Conservation (phyloP, 2,113 vertebrate genomes). For the Mirza zaza region DNA sequence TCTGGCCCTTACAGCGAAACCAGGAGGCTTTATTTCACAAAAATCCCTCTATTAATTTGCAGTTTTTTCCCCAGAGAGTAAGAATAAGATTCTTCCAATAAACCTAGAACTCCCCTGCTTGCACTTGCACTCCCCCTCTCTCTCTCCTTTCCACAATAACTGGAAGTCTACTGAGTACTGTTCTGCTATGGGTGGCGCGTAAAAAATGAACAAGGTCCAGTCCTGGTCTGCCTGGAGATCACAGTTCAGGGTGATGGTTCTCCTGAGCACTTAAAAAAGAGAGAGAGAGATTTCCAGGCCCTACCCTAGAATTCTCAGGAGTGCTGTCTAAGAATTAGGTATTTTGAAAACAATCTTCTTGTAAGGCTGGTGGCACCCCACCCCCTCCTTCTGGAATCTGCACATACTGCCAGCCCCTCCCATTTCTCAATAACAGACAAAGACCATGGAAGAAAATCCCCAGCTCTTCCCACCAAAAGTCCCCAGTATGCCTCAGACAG, state of each 20-base stretch:
- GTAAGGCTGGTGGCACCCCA: no score
- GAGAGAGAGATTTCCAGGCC: background rate
- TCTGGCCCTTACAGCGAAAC: background rate
- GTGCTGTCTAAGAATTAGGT: background rate
- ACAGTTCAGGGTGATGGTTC: background rate
- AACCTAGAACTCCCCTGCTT: background rate
- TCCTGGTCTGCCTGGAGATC: background rate
- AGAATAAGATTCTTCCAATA: background rate
- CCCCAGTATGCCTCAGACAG: no score
- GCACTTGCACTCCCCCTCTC: fast-evolving
- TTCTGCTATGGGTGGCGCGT: background rate
- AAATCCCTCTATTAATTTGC: background rate
- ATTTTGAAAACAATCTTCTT: background rate
- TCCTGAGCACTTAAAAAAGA: background rate
- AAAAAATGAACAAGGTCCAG: background rate
- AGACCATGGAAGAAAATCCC: no score
- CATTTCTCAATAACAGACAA: no score
- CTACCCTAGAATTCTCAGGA: background rate
- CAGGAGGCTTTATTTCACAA: background rate
- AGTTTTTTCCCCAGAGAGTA: background rate
- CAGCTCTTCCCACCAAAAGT: no score
- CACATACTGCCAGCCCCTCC: no score
- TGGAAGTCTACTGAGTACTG: background rate
- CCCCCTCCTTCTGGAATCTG: no score
- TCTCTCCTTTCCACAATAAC: background rate